These are phyloP conservation scores for Rhea americana DNA, from an alignment of 2,113 vertebrate genomes.

Conservation along the genomic window DNA sequence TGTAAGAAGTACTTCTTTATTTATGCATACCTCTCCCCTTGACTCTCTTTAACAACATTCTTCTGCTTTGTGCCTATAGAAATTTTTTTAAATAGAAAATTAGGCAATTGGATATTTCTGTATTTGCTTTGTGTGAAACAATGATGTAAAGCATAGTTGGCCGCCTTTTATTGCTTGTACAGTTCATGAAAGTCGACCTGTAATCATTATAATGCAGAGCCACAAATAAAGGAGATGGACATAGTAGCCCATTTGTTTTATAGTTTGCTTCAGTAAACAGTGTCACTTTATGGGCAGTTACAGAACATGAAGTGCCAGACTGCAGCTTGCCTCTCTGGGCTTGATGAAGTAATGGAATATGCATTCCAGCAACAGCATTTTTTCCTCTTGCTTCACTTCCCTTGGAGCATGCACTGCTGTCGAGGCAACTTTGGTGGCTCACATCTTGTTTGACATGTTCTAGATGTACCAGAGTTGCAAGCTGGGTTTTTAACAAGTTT, in stretches of 20 bases:
- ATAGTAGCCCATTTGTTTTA: slow-evolving; percentile 36
- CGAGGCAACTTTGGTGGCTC: rapidly evolving
- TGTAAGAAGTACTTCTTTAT: slow-evolving; percentile 80
- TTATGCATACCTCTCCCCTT: slow-evolving; percentile 75
- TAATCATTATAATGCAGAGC: slow-evolving; percentile 74
- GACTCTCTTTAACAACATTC: slow-evolving; percentile 56
- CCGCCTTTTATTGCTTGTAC: slow-evolving; percentile 77
- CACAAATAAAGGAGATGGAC: slow-evolving; percentile 78
- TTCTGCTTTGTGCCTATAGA: slow-evolving; percentile 78
- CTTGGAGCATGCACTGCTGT: rapidly evolving
- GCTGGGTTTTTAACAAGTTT: not conserved
- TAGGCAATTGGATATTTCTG: slow-evolving; percentile 71
- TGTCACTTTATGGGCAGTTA: not conserved
- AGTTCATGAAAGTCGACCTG: slow-evolving; percentile 72
- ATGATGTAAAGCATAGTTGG: slow-evolving; percentile 77
- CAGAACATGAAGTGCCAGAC: not conserved
- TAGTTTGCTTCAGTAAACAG: slow-evolving; percentile 28
- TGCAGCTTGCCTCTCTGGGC: not conserved
- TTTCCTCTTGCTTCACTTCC: not conserved
- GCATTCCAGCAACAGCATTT: rapidly evolving
- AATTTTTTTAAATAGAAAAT: slow-evolving; percentile 75
- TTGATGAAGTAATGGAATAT: rapidly evolving
- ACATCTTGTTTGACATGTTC: rapidly evolving
- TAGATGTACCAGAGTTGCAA: rapidly evolving
- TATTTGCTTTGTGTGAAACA: slow-evolving; percentile 78